These are phyloP conservation scores for Vanessa tameamea DNA, from an alignment of 1,140 invertebrate species.

Conservation along the genomic window DNA sequence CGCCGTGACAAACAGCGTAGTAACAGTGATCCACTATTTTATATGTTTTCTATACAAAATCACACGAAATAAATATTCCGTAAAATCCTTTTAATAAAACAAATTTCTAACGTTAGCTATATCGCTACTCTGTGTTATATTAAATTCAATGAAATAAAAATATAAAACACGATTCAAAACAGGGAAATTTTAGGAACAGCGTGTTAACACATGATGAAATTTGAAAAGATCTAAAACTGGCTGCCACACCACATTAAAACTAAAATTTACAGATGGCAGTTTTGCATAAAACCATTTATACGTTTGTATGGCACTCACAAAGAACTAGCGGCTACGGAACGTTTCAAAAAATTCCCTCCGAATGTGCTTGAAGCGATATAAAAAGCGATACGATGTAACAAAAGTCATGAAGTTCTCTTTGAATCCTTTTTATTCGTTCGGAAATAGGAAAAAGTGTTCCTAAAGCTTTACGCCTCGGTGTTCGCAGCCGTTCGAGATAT, in stretches of 20 bases:
- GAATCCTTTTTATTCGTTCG: constrained; percentile 70
- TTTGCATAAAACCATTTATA: constrained; percentile 32
- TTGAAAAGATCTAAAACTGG: constrained; percentile 2
- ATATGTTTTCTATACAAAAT: too few relatives aligned
- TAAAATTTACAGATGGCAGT: constrained; percentile 27
- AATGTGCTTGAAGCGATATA: constrained; percentile 42
- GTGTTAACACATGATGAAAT: not conserved
- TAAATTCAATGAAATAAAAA: not conserved
- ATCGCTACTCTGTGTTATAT: not conserved
- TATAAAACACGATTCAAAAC: not conserved
- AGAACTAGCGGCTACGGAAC: constrained; percentile 43
- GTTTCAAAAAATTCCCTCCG: constrained; percentile 55
- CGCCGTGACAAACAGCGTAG: too few relatives aligned
- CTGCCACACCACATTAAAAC: constrained; percentile 10
- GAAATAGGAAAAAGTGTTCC: constrained; percentile 75
- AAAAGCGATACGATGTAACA: constrained; percentile 65
- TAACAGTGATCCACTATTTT: too few relatives aligned
- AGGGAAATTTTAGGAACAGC: not conserved
- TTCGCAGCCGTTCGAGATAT: constrained; percentile 61
- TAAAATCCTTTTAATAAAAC: too few relatives aligned
- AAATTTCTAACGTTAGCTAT: too few relatives aligned
- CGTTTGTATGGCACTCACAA: constrained; percentile 34
- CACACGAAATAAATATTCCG: too few relatives aligned
- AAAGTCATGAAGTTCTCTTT: constrained; percentile 73
- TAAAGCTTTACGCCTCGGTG: constrained; percentile 59